Conservation (phyloP, 2,888 invertebrate species). For the Zele albiditarsus region DNA sequence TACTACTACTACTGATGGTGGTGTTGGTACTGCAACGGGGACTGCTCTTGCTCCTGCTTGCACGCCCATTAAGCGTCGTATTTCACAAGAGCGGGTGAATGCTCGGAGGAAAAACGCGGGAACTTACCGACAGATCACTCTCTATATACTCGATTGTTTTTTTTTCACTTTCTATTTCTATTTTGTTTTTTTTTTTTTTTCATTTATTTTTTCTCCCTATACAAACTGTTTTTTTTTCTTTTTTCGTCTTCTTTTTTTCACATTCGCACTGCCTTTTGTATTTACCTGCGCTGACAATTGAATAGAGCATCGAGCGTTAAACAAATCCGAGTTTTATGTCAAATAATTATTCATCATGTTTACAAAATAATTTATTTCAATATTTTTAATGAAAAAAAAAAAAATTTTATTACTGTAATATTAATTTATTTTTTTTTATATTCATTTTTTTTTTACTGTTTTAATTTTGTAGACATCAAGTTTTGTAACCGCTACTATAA, state of each 20-base stretch:
- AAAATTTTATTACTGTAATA: no score
- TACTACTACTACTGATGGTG: neutral
- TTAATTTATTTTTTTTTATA: neutral
- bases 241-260: neutral
- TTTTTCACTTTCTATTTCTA: neutral
- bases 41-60: constrained; percentile 46
- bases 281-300: neutral
- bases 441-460: neutral
- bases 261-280: neutral
- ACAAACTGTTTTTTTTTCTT: neutral
- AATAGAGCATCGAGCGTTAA: neutral
- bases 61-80: constrained; percentile 60
- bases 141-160: constrained; percentile 20
- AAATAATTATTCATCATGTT: neutral
- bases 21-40: constrained; percentile 7
- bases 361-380: neutral
- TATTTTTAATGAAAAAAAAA: neutral
- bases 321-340: neutral
- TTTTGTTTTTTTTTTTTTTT: neutral
- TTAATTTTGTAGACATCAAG: constrained; percentile 8
- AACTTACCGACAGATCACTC: constrained; percentile 28
- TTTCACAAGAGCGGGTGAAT: constrained; percentile 52
- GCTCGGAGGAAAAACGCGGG: constrained; percentile 30
- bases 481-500: neutral
- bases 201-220: neutral